A percentile compares a stretch with the other conserved stretches of the same genome.
phyloP scores from a whole-genome alignment of 2,113 vertebrate species.

The Menura novaehollandiae region DNA sequence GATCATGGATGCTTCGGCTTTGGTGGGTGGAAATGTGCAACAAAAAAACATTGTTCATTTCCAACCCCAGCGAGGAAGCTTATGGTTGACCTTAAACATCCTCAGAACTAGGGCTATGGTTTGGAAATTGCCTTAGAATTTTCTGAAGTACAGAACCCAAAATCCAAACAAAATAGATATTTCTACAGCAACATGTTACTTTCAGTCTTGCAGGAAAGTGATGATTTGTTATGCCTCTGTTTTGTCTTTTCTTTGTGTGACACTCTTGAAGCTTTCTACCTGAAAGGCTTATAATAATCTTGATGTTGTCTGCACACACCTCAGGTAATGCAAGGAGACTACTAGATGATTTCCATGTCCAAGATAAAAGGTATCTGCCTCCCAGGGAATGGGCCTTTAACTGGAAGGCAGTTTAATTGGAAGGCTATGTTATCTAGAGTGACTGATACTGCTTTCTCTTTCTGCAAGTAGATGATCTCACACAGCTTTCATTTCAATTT shows the following conservation, averaged over 20 bases:
- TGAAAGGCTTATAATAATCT: background rate
- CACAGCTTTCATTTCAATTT: conserved; percentile 1
- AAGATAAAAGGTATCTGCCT: background rate
- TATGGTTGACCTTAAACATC: background rate
- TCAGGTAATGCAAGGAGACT: background rate
- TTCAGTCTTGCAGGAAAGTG: fast-evolving
- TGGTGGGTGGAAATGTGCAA: background rate
- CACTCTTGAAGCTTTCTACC: background rate
- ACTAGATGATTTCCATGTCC: background rate
- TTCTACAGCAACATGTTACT: background rate
- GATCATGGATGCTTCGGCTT: background rate
- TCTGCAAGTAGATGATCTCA: background rate
- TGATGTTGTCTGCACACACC: background rate
- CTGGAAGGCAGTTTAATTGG: conserved; percentile 16
- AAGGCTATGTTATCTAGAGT: background rate
- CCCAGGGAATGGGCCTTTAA: background rate
- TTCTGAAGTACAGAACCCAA: background rate
- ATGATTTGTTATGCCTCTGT: background rate
- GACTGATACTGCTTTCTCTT: background rate
- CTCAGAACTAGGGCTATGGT: background rate
- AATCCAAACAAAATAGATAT: background rate
- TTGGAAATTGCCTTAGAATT: background rate
- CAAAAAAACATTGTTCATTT: background rate
- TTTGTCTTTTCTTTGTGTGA: background rate
- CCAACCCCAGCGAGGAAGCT: background rate